A percentile compares a stretch with the other conserved stretches of the same genome.
phyloP scores from a whole-genome alignment of 2,888 invertebrate genomes.

The Nemurella pictetii region DNA sequence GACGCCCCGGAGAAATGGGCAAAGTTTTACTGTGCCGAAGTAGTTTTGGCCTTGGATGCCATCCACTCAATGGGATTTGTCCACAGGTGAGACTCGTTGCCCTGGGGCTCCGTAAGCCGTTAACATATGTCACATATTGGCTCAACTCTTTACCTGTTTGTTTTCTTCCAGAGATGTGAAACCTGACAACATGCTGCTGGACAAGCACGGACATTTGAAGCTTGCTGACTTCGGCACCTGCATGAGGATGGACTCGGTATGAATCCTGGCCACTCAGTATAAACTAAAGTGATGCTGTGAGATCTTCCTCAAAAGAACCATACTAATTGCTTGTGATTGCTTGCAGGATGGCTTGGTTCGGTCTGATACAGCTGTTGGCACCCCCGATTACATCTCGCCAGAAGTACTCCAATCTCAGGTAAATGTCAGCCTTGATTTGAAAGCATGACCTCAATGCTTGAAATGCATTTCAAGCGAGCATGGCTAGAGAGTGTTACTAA shows the following conservation, averaged over 20 bases:
- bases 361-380: conserved; percentile 97
- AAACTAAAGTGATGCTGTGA: too few species aligned
- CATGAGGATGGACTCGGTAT: conserved; percentile 91
- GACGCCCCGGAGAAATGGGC: conserved; percentile 99
- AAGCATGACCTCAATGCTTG: too few species aligned
- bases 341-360: conserved; percentile 85
- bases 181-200: conserved; percentile 97
- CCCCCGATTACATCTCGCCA: conserved; percentile 99
- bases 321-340: too few species aligned
- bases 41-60: conserved; percentile 94
- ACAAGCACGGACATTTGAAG: conserved; percentile 93
- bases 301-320: too few species aligned
- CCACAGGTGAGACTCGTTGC: conserved; percentile 54
- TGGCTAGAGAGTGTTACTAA: too few species aligned
- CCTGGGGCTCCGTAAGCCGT: too few species aligned
- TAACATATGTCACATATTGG: too few species aligned
- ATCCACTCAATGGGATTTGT: conserved; percentile 98
- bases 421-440: too few species aligned
- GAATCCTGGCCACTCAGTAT: conserved; percentile 17
- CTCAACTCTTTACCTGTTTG: neutral
- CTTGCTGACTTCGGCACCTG: conserved; percentile 99
- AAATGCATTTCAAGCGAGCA: too few species aligned
- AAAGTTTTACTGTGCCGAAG: conserved; percentile 96
- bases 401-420: conserved; percentile 87
- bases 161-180: conserved; percentile 83